Evolutionary conservation across 2,113 vertebrate genomes (phyloP), one percentile per base, ranked within the genome.

Genomic region (Bambusicola thoracicus): DNA sequence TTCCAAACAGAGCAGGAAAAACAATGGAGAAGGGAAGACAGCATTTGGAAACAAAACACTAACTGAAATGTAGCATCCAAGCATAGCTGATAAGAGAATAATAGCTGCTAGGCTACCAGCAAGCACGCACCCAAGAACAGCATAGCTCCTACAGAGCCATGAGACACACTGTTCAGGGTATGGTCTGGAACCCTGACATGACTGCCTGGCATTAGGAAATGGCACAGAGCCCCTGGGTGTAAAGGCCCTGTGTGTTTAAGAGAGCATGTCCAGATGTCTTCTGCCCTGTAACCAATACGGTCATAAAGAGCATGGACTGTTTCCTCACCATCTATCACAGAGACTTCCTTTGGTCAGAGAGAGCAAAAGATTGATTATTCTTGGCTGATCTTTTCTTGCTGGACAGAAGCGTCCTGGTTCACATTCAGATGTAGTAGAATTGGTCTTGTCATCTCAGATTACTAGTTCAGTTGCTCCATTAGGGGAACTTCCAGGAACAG

Each of bases 321-420:
- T 96, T 95, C 94, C 63, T 91, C 89, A 74, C 81, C 62, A 74
- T 61, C 79, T 79, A 90, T 92, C 87, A 82, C 68, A 94, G 75
- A 85, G 55, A 73, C 49, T 91, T 85, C 82, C 46, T 48, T 92
- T 74, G 85, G 81, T 87, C 38, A 80, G 82, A 85, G 76, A 78
- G 72, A 90, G 56, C 38, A 91, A 63, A 56, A 92, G 87, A 68
- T 80, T 77, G 85, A 87, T 95, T 90, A 80, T 83, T 93, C 68
- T 89, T 96, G 93, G 87, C 93, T 91, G 72, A 61, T 92, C 43
- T 81, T 83, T 86, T 77, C 27, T 83, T 91, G 46, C 89, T 92
- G 93, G 93, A 90, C 79, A 78, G 73, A 78, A 85, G 43, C 65
- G 87, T 90, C 70, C 63, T 74, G 38, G 49, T 92, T 89, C 61